Base-by-base conservation (phyloP, 1,140 invertebrate genomes). In the Zeugodacus cucurbitae region DNA sequence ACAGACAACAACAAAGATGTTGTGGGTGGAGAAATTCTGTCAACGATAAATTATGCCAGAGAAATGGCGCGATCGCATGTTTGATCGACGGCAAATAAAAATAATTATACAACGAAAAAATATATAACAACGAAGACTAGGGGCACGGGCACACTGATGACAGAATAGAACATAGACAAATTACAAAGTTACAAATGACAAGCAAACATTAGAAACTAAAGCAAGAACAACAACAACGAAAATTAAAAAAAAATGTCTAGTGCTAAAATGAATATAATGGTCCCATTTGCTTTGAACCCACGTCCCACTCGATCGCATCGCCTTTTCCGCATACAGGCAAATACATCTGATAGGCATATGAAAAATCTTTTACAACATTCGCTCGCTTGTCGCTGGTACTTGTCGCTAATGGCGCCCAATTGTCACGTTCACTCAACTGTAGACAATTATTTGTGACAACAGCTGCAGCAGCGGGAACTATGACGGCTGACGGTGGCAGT, bases 371-470 rank as follows among this genome's bases (percentile, higher is more conserved):
- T 74, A 74, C 6, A 74, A 44, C 29, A 74, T 6, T 74, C 37
- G 37, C 70, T 74, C 70, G 74, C n/a, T 48, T 82, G 41, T 37
- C 34, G 8, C 8, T 44, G 7, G 22, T 34, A 82, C 41, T 48
- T 48, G 11, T 11, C 48, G 74, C 74, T 82, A 48, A 82, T 82
- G 74, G 74, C 74, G 74, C 74, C 74, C 74, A 82, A 82, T 82
- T 82, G 74, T 48, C 74, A 82, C 74, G 74, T 82, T 82, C 44
- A 82, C 74, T 82, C 74, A 82, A 48, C 74, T 54, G 74, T 82
- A 82, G 74, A 82, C 74, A 48, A 82, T 82, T 48, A 82, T 82
- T 44, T 82, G 44, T 54, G 41, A 48, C 74, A 54, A 82, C 74
- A 82, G 74, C 74, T 82, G 74, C 41, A 82, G 41, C 44, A 82